A percentile compares a stretch with the other conserved stretches of the same genome.
Evolutionary conservation across 2,113 vertebrate species (phyloP).

Genomic region (Gasterosteus aculeatus): DNA sequence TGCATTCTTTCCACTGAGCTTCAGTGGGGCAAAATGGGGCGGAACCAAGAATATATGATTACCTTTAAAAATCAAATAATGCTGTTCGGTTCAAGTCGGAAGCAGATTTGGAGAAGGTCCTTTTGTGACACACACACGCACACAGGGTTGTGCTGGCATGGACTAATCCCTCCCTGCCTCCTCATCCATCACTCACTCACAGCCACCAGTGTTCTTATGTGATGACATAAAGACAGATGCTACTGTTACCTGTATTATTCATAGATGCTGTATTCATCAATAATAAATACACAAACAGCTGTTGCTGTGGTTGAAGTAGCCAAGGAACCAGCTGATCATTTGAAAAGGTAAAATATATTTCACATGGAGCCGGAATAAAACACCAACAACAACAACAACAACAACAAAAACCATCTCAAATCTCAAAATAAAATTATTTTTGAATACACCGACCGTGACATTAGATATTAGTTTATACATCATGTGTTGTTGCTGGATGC

Average conservation of each 20-base stretch:
- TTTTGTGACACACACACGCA: not conserved
- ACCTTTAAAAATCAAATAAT: not conserved
- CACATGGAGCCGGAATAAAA: not conserved
- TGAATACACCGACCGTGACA: not conserved
- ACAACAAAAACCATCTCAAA: not conserved
- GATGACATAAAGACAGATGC: not conserved
- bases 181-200: constrained; percentile 1
- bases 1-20: constrained; percentile 23
- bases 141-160: constrained; percentile 20
- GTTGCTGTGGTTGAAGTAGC: not conserved
- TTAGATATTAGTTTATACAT: not conserved
- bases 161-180: constrained; percentile 19
- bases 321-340: not conserved
- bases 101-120: not conserved
- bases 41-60: constrained; percentile 3
- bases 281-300: not conserved
- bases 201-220: not conserved
- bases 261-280: not conserved
- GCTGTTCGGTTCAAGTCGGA: not conserved
- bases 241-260: not conserved
- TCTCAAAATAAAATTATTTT: not conserved
- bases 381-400: not conserved
- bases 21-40: not conserved
- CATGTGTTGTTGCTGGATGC: not conserved
- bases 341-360: not conserved